These are phyloP conservation scores for Calliphora vicina DNA, from an alignment of 1,140 invertebrate species.

Conservation along the genomic window DNA sequence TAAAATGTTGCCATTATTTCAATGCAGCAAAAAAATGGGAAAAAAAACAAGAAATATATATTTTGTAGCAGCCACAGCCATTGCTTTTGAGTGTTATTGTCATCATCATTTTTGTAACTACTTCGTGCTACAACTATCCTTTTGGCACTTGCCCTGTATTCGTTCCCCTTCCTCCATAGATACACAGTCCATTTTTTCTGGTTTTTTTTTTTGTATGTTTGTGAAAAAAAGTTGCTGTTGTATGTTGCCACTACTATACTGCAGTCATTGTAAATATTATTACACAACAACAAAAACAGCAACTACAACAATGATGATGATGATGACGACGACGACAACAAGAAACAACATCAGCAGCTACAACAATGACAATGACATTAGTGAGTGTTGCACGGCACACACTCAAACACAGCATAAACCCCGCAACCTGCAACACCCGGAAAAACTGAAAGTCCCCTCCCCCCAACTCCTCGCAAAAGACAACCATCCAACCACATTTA, in stretches of 20 bases:
- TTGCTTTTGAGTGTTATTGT: slow-evolving; percentile 35
- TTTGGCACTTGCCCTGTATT: background rate
- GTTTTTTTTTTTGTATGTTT: background rate
- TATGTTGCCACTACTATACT: background rate
- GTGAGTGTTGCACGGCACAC: background rate
- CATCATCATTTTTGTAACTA: slow-evolving; percentile 30
- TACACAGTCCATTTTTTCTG: too few relatives aligned
- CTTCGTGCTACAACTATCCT: background rate
- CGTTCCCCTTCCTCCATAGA: background rate
- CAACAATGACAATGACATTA: slow-evolving; percentile 10
- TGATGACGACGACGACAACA: background rate
- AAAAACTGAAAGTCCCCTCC: background rate
- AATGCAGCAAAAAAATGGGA: background rate
- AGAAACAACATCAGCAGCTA: slow-evolving; percentile 23
- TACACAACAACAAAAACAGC: slow-evolving; percentile 28
- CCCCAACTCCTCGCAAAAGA: background rate
- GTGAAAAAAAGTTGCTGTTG: background rate
- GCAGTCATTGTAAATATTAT: slow-evolving; percentile 34
- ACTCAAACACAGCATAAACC: background rate
- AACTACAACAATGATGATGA: background rate
- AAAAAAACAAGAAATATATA: background rate
- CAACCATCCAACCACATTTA: background rate
- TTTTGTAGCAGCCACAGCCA: slow-evolving; percentile 23
- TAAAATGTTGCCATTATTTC: slow-evolving; percentile 31
- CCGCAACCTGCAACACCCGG: background rate